phyloP scores from a whole-genome alignment of 2,888 invertebrate species.

The Eristalis pertinax region DNA sequence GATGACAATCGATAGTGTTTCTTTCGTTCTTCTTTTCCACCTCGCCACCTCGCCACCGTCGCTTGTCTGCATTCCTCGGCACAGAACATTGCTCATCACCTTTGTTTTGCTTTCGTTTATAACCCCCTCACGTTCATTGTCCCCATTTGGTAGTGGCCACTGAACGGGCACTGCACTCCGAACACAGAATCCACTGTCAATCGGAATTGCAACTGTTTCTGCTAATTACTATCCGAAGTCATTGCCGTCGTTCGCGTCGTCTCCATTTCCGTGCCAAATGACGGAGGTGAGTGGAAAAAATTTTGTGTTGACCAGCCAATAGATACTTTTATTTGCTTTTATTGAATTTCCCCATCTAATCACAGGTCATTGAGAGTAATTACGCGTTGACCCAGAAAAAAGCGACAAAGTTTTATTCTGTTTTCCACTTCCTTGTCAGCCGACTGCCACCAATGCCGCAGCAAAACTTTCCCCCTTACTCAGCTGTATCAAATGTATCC shows the following conservation, averaged over 20 bases:
- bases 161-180: neutral
- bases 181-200: neutral
- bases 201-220: neutral
- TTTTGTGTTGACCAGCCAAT: neutral
- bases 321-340: slow-evolving; percentile 43
- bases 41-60: neutral
- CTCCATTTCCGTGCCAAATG: neutral
- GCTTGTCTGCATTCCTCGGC: neutral
- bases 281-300: neutral
- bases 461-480: slow-evolving; percentile 49
- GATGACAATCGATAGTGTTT: neutral
- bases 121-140: neutral
- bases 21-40: neutral
- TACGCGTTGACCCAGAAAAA: slow-evolving; percentile 47
- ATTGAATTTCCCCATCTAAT: slow-evolving; percentile 28
- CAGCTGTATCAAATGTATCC: slow-evolving; percentile 34
- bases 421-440: slow-evolving; percentile 23
- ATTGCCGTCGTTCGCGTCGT: neutral
- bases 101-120: neutral
- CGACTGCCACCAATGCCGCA: slow-evolving; percentile 1
- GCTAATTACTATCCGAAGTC: neutral
- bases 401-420: slow-evolving; percentile 15
- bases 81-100: neutral
- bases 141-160: neutral
- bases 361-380: slow-evolving; percentile 54